Percentiles rank a stretch among this genome's conserved stretches.
Conservation (phyloP, 1,140 invertebrate genomes). For the Lysiphlebus fabarum region DNA sequence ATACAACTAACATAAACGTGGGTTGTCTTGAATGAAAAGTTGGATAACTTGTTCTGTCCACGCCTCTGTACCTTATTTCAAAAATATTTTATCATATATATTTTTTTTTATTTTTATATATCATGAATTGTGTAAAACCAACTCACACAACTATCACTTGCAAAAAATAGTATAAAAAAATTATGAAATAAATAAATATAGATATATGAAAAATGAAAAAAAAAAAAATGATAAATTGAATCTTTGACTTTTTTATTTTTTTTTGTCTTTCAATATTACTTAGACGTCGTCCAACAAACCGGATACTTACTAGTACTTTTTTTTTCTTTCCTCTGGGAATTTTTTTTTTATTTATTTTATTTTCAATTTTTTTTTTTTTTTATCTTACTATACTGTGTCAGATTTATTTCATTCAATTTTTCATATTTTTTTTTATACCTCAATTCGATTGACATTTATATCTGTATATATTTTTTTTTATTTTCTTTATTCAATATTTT, state of each 20-base stretch:
- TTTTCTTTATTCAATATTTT: no score
- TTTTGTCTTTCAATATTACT: constrained; percentile 7
- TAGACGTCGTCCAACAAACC: constrained; percentile 5
- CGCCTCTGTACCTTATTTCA: constrained; percentile 26
- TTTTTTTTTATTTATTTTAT: constrained; percentile 3
- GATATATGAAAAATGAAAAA: no score
- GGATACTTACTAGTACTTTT: constrained; percentile 5
- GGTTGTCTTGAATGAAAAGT: constrained; percentile 30
- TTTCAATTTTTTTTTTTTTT: no score
- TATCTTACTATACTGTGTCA: background rate
- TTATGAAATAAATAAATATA: no score
- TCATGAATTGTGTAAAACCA: no score
- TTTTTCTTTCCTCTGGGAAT: background rate
- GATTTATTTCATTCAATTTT: no score
- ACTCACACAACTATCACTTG: no score
- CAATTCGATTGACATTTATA: background rate
- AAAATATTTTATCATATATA: background rate
- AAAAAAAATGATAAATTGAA: no score
- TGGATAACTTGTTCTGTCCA: constrained; percentile 43
- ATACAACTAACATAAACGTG: constrained; percentile 42
- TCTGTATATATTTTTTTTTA: no score
- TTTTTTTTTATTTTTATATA: background rate
- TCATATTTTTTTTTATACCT: background rate
- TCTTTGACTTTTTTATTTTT: no score
- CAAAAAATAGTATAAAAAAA: no score